Percentiles rank a stretch among this genome's conserved stretches.
These are phyloP conservation scores for Bungarus multicinctus DNA, from an alignment of 2,113 vertebrate genomes.

Conservation along the genomic window DNA sequence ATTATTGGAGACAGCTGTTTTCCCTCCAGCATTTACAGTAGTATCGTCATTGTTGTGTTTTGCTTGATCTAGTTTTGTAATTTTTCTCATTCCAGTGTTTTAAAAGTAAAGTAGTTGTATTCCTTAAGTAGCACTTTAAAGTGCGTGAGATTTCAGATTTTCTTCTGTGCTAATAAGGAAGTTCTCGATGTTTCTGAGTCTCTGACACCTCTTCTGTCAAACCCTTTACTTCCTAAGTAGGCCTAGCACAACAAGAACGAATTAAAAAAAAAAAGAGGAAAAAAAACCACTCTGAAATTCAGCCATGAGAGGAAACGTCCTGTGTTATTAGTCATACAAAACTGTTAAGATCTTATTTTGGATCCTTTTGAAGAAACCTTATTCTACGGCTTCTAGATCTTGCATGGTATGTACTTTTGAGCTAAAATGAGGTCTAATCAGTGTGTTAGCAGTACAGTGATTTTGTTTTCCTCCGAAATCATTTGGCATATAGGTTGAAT, in stretches of 20 bases:
- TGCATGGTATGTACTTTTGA: neutral
- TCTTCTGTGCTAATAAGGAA: neutral
- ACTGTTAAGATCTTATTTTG: neutral
- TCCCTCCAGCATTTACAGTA: neutral
- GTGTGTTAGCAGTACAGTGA: neutral
- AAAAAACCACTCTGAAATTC: neutral
- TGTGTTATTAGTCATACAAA: neutral
- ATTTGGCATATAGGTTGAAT: neutral
- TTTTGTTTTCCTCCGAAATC: neutral
- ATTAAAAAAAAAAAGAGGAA: neutral
- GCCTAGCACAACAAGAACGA: neutral
- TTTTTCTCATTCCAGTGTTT: neutral
- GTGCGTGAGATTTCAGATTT: too few species aligned
- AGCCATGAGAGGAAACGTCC: neutral
- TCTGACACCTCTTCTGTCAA: neutral
- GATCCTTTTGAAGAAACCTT: neutral
- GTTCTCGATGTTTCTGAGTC: neutral
- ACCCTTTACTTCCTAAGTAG: neutral
- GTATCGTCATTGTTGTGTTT: neutral
- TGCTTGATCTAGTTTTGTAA: neutral
- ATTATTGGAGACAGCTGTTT: neutral
- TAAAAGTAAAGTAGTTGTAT: neutral
- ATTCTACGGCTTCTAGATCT: neutral
- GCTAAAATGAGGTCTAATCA: neutral
- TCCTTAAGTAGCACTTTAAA: neutral